Evolutionary conservation across 1,140 invertebrate genomes (phyloP), one percentile per base, ranked within the genome.

Genomic region (Lepidostoma basale): DNA sequence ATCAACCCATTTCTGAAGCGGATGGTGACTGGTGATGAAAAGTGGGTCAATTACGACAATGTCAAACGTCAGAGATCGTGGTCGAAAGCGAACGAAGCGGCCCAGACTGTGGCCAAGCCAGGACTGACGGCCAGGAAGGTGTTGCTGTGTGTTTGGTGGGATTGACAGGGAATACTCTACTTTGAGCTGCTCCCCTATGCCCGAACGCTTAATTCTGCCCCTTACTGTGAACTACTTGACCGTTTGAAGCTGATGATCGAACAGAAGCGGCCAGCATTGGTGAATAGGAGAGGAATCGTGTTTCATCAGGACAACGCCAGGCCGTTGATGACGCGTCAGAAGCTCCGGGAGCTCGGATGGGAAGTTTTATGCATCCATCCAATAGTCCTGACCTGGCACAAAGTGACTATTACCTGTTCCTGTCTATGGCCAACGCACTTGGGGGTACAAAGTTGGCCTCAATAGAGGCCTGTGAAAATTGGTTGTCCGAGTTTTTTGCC

Each of bases 251-350:
- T 45, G 42, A 18, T 18, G 42, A 45, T 45, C 42, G n/a, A 14
- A 45, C 2, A 45, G 3, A 45, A 45, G 42, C 42, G 42, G 42
- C 42, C 42, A 45, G 18, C 42, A 45, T 45, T 45, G 42, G 42
- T 45, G 42, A 45, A 45, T 45, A 45, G n/a, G 3, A 45, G 42
- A 45, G 42, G 42, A 45, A 45, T 45, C 42, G 42, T 45, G 42
- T 45, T 45, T 45, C 42, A 45, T 45, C 42, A 45, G 42, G 42
- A 45, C 42, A 45, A 45, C 42, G 42, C 42, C 42, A 45, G 42
- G 42, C 42, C 42, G 42, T 45, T 45, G 14, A 45, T 45, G 42
- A 45, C 42, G 42, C 42, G 42, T 18, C 42, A 5, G 42, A 45
- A 45, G 42, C 42, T 45, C 42, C 18, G 42, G 14, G 42, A 45